Base-by-base conservation (phyloP, 2,797 vertebrate species). In the Hypotaenidia okinawae region DNA sequence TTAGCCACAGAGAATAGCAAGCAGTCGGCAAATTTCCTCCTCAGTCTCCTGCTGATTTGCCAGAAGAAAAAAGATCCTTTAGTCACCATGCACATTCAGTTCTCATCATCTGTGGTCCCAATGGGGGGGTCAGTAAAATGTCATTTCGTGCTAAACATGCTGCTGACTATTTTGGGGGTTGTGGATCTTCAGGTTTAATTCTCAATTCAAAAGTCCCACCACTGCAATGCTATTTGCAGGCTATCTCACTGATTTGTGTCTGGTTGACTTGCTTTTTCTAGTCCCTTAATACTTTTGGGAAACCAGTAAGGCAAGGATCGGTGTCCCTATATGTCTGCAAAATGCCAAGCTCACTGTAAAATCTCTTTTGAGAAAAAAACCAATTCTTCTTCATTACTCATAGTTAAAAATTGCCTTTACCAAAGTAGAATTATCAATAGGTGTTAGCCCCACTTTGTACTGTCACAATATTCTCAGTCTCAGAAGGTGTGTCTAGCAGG, bases 1-100 rank as follows among this genome's bases (percentile, higher is more conserved):
- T 96, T 92, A 62, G 10, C 79, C 55, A 90, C 39, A 66, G 80
- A 97, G 43, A 78, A 76, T 47, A 78, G 24, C 51, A 81, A 92
- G 51, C 0, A 6, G 81, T 81, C 4, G 3, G 55, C 32, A 84
- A 88, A 89, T 72, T 93, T 78, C 22, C 30, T 75, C 83, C 68
- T 88, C 28, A 0, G 24, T 43, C 59, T 52, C 91, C 87, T 41
- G 39, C 62, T 84, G 76, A 67, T 58, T 41, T 88, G 25, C 85
- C 59, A 90, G 73, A 78, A 87, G 47, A 64, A 55, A 83, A 76
- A 89, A 51, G n/a, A 78, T 55, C 25, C 2, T 81, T 94, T 51
- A 76, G 55, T 57, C 63, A 69, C 39, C 0, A 0, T 14, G 43
- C 30, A 35, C 76, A 63, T 84, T 49, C 77, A 75, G 41, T 27